phyloP scores from a whole-genome alignment of 1,140 invertebrate species.

The Drosophila bocki region DNA sequence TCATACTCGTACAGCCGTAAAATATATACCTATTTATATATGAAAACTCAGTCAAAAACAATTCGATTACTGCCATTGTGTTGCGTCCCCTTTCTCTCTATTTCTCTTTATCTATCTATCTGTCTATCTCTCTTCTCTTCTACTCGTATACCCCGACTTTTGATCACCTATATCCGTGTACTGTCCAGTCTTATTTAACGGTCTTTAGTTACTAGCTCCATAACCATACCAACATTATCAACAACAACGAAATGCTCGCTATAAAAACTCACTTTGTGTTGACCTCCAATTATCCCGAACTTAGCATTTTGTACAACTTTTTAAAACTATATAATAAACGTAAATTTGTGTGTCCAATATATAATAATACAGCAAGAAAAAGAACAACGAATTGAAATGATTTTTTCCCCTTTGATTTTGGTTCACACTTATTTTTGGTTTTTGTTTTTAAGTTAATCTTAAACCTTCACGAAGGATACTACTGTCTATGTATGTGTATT shows the following conservation, averaged over 20 bases:
- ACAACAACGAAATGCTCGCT: constrained; percentile 47
- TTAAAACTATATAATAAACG: constrained; percentile 42
- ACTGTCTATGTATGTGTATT: constrained; percentile 62
- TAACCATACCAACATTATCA: constrained; percentile 32
- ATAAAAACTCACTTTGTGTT: constrained; percentile 61
- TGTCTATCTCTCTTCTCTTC: constrained; percentile 25
- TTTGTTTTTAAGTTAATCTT: constrained; percentile 31
- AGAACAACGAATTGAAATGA: constrained; percentile 11
- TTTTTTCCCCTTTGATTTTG: constrained; percentile 17
- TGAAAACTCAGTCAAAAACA: constrained; percentile 48
- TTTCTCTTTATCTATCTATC: constrained; percentile 38
- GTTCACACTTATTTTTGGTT: constrained; percentile 1
- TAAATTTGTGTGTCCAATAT: constrained; percentile 56
- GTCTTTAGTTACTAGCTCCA: constrained; percentile 42
- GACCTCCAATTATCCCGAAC: constrained; percentile 42
- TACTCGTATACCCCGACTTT: constrained; percentile 39
- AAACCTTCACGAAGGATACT: constrained; percentile 24
- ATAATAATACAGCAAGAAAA: constrained; percentile 9
- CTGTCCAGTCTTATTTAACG: constrained; percentile 41
- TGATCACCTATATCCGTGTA: constrained; percentile 51
- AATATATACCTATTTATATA: constrained; percentile 31
- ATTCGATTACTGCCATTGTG: constrained; percentile 63
- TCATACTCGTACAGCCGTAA: constrained; percentile 49
- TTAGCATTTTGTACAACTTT: constrained; percentile 71
- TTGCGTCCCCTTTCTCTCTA: constrained; percentile 56